phyloP scores from a whole-genome alignment of 2,113 vertebrate species.

The Seriola quinqueradiata region DNA sequence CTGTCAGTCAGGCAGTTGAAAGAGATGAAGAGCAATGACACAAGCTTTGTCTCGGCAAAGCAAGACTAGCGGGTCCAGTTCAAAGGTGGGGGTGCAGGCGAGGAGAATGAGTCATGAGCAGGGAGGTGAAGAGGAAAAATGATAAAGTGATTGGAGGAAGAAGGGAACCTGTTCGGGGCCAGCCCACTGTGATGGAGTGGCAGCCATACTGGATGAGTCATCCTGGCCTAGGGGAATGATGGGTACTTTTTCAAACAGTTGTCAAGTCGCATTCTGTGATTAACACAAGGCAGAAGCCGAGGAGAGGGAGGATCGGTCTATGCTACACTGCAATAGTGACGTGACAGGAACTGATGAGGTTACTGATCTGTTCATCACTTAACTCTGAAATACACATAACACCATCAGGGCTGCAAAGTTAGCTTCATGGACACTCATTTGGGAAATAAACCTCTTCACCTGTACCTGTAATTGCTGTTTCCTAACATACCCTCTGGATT shows the following conservation, averaged over 20 bases:
- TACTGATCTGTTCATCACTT: conserved; percentile 28
- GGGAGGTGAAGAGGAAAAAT: conserved; percentile 48
- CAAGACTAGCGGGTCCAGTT: conserved; percentile 36
- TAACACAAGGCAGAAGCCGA: conserved; percentile 56
- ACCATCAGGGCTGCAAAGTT: background rate
- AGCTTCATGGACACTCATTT: background rate
- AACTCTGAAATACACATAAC: background rate
- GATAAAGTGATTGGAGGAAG: conserved; percentile 59
- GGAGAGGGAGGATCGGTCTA: conserved; percentile 43
- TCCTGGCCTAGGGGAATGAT: conserved; percentile 35
- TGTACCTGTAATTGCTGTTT: background rate
- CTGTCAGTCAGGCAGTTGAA: conserved; percentile 55
- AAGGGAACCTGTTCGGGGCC: conserved; percentile 47
- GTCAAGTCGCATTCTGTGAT: conserved; percentile 72
- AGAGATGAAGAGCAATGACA: conserved; percentile 50
- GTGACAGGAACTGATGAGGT: conserved; percentile 51
- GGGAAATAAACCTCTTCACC: background rate
- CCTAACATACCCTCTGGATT: conserved; percentile 1
- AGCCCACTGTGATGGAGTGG: conserved; percentile 70
- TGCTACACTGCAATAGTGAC: conserved; percentile 19
- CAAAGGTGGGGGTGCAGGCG: conserved; percentile 12
- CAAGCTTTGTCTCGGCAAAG: conserved; percentile 34
- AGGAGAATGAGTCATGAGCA: conserved; percentile 50
- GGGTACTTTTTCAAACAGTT: conserved; percentile 70
- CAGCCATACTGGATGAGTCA: conserved; percentile 77